These are phyloP conservation scores for Leptopterna dolabrata DNA, from an alignment of 2,888 invertebrate species.

Conservation along the genomic window DNA sequence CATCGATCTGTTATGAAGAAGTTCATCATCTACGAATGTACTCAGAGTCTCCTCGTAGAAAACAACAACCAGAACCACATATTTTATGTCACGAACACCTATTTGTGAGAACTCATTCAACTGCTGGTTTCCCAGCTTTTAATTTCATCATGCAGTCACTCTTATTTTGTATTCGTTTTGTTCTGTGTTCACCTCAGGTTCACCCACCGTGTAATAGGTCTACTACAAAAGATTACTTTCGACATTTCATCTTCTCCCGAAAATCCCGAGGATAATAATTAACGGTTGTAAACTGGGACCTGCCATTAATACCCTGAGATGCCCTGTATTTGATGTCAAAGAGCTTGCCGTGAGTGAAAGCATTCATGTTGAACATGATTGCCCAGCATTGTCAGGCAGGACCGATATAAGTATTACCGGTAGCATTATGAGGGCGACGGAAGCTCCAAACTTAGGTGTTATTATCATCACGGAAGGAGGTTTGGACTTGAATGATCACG, in stretches of 20 bases:
- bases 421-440: not conserved
- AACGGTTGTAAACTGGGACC: not conserved
- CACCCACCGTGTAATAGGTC: not conserved
- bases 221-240: constrained; percentile 1
- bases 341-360: constrained; percentile 15
- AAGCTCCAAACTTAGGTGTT: not conserved
- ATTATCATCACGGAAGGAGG: not conserved
- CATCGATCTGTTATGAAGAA: no score
- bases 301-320: not conserved
- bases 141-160: not conserved
- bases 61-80: not conserved
- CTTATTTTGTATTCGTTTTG: not conserved
- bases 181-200: not conserved
- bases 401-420: not conserved
- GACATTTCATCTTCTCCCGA: not conserved
- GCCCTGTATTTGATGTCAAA: not conserved
- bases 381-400: constrained; percentile 3
- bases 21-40: no score
- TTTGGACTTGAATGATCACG: not conserved
- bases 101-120: not conserved
- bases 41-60: not conserved
- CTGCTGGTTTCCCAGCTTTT: not conserved
- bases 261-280: not conserved
- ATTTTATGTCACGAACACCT: not conserved
- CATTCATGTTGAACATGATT: constrained; percentile 9